These are phyloP conservation scores for Nowickia ferox DNA, from an alignment of 2,888 invertebrate species.

Conservation along the genomic window DNA sequence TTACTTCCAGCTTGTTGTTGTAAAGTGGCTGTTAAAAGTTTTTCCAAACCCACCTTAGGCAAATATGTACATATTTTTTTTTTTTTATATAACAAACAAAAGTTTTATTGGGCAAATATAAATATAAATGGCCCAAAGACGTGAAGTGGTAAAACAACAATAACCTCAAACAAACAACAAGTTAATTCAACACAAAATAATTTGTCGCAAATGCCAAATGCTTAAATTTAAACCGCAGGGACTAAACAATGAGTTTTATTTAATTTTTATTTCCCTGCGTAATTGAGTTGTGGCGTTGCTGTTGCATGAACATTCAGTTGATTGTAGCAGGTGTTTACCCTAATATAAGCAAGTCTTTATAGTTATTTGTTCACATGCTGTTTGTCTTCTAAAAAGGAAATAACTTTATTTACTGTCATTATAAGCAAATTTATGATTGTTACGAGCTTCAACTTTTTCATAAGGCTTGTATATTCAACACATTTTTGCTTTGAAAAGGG, in stretches of 20 bases:
- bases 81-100: not conserved
- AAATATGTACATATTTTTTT: not conserved
- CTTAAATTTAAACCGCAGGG: slow-evolving; percentile 26
- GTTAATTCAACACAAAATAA: slow-evolving; percentile 33
- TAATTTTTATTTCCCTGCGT: not conserved
- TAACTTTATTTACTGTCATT: not conserved
- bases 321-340: not conserved
- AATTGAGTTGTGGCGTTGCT: not conserved
- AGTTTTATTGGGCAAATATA: slow-evolving; percentile 24
- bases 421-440: not conserved
- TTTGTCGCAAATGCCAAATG: slow-evolving; percentile 27
- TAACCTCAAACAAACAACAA: slow-evolving; percentile 16
- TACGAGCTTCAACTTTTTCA: not conserved
- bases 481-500: too few species aligned
- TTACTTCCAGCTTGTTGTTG: not conserved
- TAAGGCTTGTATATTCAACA: not conserved
- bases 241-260: slow-evolving; percentile 16
- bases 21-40: not conserved
- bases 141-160: not conserved
- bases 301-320: not conserved
- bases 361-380: not conserved
- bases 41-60: not conserved
- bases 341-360: not conserved
- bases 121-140: slow-evolving; percentile 14
- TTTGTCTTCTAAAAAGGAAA: not conserved